Evolutionary conservation across 2,113 vertebrate genomes (phyloP).

Genomic region (Spilogale gracilis): DNA sequence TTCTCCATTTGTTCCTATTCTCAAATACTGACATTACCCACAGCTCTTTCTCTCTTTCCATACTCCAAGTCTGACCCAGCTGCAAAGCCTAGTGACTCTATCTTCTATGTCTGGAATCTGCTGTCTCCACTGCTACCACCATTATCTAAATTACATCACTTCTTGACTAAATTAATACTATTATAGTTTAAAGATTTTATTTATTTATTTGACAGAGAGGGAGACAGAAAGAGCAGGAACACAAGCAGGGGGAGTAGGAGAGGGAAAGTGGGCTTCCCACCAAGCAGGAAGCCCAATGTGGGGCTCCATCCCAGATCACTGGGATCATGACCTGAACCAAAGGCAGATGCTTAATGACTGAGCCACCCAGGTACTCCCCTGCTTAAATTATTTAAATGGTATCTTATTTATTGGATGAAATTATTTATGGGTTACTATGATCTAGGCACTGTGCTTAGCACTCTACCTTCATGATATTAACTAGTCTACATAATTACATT

Average conservation of each 20-base stretch:
- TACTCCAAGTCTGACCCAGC: accelerated
- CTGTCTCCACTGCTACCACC: background rate
- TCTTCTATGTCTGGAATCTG: background rate
- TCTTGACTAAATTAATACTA: background rate
- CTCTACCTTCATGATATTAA: background rate
- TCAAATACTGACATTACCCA: background rate
- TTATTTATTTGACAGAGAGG: too few relatives aligned
- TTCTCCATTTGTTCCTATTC: background rate
- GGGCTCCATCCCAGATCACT: too few relatives aligned
- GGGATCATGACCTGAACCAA: too few relatives aligned
- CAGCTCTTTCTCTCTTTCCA: background rate
- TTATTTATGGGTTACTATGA: background rate
- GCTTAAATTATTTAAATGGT: background rate
- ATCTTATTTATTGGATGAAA: constrained; percentile 3
- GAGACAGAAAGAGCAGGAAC: too few relatives aligned
- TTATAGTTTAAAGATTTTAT: too few relatives aligned
- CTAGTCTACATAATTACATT: background rate
- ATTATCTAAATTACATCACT: background rate
- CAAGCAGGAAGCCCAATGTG: too few relatives aligned
- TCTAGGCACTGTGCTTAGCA: background rate
- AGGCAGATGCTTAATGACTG: too few relatives aligned
- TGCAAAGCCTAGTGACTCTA: background rate
- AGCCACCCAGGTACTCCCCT: too few relatives aligned
- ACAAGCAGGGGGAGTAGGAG: too few relatives aligned
- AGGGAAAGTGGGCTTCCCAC: too few relatives aligned